These are phyloP conservation scores for Eristalis arbustorum DNA, from an alignment of 2,888 invertebrate genomes.

Conservation along the genomic window DNA sequence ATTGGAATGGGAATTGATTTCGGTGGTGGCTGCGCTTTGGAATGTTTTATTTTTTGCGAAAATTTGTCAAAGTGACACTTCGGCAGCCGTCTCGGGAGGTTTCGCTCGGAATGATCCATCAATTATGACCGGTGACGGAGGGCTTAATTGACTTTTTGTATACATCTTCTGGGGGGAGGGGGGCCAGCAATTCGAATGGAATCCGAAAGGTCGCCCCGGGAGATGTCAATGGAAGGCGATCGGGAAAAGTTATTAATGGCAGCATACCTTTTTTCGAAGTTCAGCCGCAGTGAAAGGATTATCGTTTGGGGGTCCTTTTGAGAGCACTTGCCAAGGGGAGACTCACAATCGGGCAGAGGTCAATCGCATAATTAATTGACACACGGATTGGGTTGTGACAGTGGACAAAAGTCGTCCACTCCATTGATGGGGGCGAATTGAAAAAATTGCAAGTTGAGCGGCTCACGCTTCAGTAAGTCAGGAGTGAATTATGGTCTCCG, in stretches of 20 bases:
- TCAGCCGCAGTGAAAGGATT: not conserved
- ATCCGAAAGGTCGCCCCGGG: not conserved
- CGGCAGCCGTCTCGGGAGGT: constrained; percentile 45
- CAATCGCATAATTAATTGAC: not conserved
- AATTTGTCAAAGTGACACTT: constrained; percentile 59
- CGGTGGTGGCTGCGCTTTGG: constrained; percentile 1
- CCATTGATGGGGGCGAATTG: not conserved
- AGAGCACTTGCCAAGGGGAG: not conserved
- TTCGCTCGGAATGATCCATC: constrained; percentile 48
- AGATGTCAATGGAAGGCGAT: constrained; percentile 7
- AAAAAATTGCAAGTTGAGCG: not conserved
- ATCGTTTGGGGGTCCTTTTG: not conserved
- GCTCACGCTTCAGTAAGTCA: not conserved
- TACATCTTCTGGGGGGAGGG: not conserved
- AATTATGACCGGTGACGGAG: constrained; percentile 57
- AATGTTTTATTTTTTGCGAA: not conserved
- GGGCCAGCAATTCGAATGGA: constrained; percentile 8
- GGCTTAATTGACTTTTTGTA: constrained; percentile 55
- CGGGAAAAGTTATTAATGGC: not conserved
- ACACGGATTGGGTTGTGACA: not conserved
- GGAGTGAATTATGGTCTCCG: not conserved
- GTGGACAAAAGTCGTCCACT: not conserved
- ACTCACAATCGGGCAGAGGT: not conserved
- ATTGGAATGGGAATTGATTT: constrained; percentile 66
- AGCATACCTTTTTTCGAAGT: not conserved